These are phyloP conservation scores for Formica exsecta DNA, from an alignment of 1,140 invertebrate genomes.

Conservation along the genomic window DNA sequence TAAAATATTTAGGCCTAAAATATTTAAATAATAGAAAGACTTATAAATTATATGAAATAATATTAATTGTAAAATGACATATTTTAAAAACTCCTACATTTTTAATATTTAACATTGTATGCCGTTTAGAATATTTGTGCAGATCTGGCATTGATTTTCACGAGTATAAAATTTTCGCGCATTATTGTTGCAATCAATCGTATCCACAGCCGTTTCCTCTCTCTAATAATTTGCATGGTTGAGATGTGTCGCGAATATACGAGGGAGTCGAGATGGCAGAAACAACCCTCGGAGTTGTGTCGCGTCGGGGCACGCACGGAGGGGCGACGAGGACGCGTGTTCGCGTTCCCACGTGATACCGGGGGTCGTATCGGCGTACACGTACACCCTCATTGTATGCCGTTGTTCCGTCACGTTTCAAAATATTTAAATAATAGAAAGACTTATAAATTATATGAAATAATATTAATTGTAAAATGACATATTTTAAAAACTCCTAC, in stretches of 20 bases:
- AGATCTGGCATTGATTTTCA: neutral
- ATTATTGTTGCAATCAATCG: slow-evolving; percentile 25
- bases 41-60: neutral
- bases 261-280: slow-evolving; percentile 59
- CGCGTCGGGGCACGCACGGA: slow-evolving; percentile 49
- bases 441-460: neutral
- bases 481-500: neutral
- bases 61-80: neutral
- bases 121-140: too few relatives aligned
- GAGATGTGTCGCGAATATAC: slow-evolving; percentile 13
- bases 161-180: neutral
- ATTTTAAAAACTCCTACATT: neutral
- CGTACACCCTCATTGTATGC: slow-evolving; percentile 49
- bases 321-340: slow-evolving; percentile 60
- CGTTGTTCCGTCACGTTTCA: slow-evolving; percentile 69
- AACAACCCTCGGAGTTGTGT: slow-evolving; percentile 47
- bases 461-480: neutral
- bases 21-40: neutral
- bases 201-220: neutral
- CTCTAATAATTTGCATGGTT: slow-evolving; percentile 52
- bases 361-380: slow-evolving; percentile 54
- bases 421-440: neutral
- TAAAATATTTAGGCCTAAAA: neutral
- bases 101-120: slow-evolving; percentile 10
- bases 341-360: slow-evolving; percentile 75